Evolutionary conservation across 2,888 invertebrate species (phyloP).

Genomic region (Xanthorhoe spadicearia): DNA sequence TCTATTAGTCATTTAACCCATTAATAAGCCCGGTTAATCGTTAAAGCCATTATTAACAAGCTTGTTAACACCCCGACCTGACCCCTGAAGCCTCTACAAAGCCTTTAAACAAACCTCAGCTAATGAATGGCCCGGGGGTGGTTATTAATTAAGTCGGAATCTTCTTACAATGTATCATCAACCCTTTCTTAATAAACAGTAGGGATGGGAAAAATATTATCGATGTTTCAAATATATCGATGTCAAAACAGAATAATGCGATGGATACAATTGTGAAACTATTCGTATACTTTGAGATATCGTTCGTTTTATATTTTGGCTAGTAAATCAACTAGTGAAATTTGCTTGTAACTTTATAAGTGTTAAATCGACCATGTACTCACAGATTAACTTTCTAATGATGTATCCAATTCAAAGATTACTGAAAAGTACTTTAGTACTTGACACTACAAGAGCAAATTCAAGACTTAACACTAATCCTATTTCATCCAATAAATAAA

Average conservation of each 20-base stretch:
- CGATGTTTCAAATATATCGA: conserved; percentile 9
- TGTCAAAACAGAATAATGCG: not conserved
- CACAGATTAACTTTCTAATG: too few species aligned
- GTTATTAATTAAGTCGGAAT: conserved; percentile 79
- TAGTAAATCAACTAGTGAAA: too few species aligned
- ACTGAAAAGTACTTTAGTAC: too few species aligned
- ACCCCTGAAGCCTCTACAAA: conserved; percentile 64
- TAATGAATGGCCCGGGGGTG: conserved; percentile 74
- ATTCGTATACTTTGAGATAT: too few species aligned
- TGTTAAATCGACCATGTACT: too few species aligned
- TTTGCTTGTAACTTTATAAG: too few species aligned
- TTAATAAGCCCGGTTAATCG: conserved; percentile 45
- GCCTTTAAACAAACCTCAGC: conserved; percentile 67
- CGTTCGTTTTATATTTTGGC: too few species aligned
- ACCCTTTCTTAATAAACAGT: conserved; percentile 71
- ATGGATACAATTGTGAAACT: not conserved
- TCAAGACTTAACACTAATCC: too few species aligned
- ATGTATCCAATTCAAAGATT: too few species aligned
- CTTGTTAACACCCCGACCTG: conserved; percentile 61
- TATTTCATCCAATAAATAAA: not conserved
- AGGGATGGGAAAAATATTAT: conserved; percentile 30
- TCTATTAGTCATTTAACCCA: conserved; percentile 34
- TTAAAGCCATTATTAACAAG: conserved; percentile 52
- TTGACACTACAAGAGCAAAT: too few species aligned
- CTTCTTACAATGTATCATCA: conserved; percentile 81